Percentiles rank a stretch among this genome's conserved stretches.
phyloP scores from a whole-genome alignment of 2,888 invertebrate genomes.

The Tachina fera region DNA sequence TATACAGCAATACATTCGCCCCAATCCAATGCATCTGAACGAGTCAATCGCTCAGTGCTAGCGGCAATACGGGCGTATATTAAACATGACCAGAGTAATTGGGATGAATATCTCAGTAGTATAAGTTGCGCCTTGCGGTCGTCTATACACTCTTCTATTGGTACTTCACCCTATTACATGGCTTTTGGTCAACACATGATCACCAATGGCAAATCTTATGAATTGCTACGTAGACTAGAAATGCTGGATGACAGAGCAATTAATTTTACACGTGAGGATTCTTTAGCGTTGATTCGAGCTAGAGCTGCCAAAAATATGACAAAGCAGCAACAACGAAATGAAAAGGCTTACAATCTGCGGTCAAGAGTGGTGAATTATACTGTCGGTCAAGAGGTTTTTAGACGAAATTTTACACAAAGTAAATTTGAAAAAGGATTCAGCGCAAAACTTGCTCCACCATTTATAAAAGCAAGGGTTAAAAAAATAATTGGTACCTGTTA shows the following conservation, averaged over 20 bases:
- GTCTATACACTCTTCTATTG: not conserved
- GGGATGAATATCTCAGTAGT: not conserved
- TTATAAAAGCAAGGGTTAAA: not conserved
- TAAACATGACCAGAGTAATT: constrained; percentile 3
- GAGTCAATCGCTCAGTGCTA: constrained; percentile 13
- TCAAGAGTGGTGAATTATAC: not conserved
- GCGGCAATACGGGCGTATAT: constrained; percentile 7
- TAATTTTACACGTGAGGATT: not conserved
- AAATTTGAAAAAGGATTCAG: not conserved
- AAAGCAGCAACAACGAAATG: not conserved
- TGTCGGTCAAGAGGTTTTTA: no score
- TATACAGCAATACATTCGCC: constrained; percentile 2
- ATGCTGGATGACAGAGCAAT: constrained; percentile 14
- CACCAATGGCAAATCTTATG: constrained; percentile 16
- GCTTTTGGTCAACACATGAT: constrained; percentile 6
- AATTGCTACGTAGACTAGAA: not conserved
- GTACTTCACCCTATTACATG: constrained; percentile 31
- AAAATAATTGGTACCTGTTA: not conserved
- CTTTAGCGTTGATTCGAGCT: not conserved
- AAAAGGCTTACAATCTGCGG: not conserved
- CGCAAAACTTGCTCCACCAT: not conserved
- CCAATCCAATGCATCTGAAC: constrained; percentile 10
- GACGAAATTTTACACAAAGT: not conserved
- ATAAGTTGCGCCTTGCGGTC: not conserved
- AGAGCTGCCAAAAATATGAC: not conserved